These are phyloP conservation scores for Nectonema munidae DNA, from an alignment of 2,888 invertebrate genomes.

Conservation along the genomic window DNA sequence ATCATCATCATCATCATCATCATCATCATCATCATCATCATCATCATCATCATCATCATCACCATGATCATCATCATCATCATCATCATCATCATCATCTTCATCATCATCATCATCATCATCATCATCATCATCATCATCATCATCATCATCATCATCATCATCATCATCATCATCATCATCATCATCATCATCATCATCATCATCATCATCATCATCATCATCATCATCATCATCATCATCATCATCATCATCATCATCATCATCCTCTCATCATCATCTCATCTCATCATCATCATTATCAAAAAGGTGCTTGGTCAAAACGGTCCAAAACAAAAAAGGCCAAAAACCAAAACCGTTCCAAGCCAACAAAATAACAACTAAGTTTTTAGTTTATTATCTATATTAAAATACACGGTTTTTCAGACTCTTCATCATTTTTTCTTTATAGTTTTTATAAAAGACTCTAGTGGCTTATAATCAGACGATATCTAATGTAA, in stretches of 20 bases:
- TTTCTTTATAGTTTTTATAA: too few relatives aligned
- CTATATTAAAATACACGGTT: too few relatives aligned
- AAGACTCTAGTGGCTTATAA: too few relatives aligned
- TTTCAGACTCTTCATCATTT: too few relatives aligned
- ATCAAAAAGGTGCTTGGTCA: too few relatives aligned
- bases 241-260: constrained; percentile 6
- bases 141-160: constrained; percentile 1
- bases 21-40: constrained; percentile 7
- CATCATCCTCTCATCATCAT: neutral
- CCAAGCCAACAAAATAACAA: too few relatives aligned
- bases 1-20: constrained; percentile 13
- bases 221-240: constrained; percentile 8
- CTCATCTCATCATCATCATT: neutral
- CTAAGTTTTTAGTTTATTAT: too few relatives aligned
- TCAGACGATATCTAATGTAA: too few relatives aligned
- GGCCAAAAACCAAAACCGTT: too few relatives aligned
- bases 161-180: constrained; percentile 7
- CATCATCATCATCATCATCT: constrained; percentile 9
- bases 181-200: neutral
- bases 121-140: constrained; percentile 2
- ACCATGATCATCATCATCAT: neutral
- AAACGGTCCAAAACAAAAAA: too few relatives aligned
- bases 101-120: constrained; percentile 7
- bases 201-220: neutral
- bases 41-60: constrained; percentile 9